Percentiles rank a stretch among this genome's conserved stretches.
Evolutionary conservation across 2,888 invertebrate genomes (phyloP).

Genomic region (Hydropsyche betteni): DNA sequence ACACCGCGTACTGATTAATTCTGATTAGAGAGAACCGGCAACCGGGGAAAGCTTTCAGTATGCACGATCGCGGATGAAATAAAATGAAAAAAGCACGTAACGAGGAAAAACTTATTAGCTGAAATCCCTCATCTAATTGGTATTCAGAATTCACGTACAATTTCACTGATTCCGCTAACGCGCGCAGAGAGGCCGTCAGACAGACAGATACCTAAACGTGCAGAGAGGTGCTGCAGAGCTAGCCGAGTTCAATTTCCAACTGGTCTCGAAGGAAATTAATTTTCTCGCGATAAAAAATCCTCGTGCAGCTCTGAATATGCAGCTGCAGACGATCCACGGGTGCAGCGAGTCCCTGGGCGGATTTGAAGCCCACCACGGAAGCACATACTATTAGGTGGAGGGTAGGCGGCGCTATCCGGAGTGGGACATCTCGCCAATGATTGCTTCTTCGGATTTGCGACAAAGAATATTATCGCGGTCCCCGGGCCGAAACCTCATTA

Average conservation of each 20-base stretch:
- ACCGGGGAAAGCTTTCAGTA: background rate
- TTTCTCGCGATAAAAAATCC: conserved; percentile 45
- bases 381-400: conserved; percentile 33
- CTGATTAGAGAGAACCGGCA: conserved; percentile 39
- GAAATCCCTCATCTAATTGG: conserved; percentile 50
- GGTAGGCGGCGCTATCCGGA: background rate
- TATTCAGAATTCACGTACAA: conserved; percentile 51
- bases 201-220: conserved; percentile 34
- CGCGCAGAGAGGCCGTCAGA: conserved; percentile 29
- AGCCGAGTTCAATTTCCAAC: conserved; percentile 48
- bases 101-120: conserved; percentile 50
- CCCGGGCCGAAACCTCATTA: background rate
- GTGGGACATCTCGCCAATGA: conserved; percentile 23
- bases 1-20: conserved; percentile 37
- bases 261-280: conserved; percentile 51
- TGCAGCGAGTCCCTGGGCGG: conserved; percentile 15
- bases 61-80: conserved; percentile 38
- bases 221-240: conserved; percentile 42
- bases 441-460: conserved; percentile 42
- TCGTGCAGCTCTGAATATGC: conserved; percentile 25
- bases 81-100: conserved; percentile 39
- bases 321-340: conserved; percentile 19
- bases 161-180: conserved; percentile 45
- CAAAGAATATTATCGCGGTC: conserved; percentile 34
- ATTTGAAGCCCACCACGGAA: background rate